Base-by-base conservation (phyloP, 2,888 invertebrate genomes). In the Drepana falcataria region DNA sequence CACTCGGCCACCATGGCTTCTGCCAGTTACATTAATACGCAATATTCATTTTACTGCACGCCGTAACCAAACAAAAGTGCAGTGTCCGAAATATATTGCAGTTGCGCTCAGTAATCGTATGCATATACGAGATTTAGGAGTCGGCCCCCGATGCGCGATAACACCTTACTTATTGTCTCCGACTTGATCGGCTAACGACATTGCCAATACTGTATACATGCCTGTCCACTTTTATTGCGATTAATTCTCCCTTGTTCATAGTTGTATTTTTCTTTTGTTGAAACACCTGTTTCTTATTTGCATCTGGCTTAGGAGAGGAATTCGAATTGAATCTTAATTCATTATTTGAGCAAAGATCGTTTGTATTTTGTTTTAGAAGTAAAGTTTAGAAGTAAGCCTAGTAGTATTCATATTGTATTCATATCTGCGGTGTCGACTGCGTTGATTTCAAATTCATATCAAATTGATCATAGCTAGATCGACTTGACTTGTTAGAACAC, bases 101-200 rank as follows among this genome's bases (percentile, higher is more conserved):
- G 6, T 41, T 61, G 71, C 48, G 59, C 58, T 58, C 51, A 59
- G 47, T 69, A 71, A 71, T 64, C 63, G 65, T 71, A 72, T 73
- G 73, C 77, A 66, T 73, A 58, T 57, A 65, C 66, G 77, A 82
- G 85, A 84, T 83, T 84, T 83, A 69, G 69, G 68, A 75, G 73
- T 73, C 60, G 68, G 33, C 51, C 68, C 65, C 60, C 76, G 83
- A 83, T 84, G 72, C 60, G 56, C 72, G 85, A 85, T 85, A 85
- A 71, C 76, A 71, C 71, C 74, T 81, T 84, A 84, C 81, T 85
- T 85, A 85, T 83, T 85, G 84, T 85, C 77, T 73, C 79, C 76
- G 73, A 62, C 67, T 72, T 75, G 81, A 83, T 83, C 81, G 74
- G 69, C 74, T 71, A 71, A 75, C 75, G 74, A 73, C 71, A 72